Percentiles rank a stretch among this genome's conserved stretches.
These are phyloP conservation scores for Rallus crepitans DNA, from an alignment of 2,797 vertebrate species.

Conservation along the genomic window DNA sequence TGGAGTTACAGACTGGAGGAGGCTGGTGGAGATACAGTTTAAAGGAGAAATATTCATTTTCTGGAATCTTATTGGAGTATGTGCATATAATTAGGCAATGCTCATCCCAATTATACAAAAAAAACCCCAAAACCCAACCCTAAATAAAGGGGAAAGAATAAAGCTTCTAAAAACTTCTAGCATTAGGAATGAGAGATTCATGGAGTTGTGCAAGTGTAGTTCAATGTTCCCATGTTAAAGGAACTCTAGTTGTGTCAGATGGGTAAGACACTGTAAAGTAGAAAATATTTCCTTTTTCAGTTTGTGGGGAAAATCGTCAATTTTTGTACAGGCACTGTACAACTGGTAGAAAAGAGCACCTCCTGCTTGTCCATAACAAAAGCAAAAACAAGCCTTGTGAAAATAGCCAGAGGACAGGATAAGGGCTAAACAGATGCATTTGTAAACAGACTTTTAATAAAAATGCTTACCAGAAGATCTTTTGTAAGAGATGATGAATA, in stretches of 20 bases:
- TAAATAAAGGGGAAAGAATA: not conserved
- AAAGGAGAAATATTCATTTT: not conserved
- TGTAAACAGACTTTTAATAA: not conserved
- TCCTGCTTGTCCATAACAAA: not conserved
- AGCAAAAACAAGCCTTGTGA: not conserved
- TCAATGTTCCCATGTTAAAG: not conserved
- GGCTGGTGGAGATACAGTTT: not conserved
- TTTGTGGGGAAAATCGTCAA: too few relatives aligned
- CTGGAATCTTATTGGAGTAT: not conserved
- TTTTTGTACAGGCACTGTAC: not conserved
- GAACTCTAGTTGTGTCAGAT: not conserved
- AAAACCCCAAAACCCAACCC: not conserved
- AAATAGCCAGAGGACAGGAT: not conserved
- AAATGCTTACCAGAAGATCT: not conserved
- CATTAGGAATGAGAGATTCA: not conserved
- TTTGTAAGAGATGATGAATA: not conserved
- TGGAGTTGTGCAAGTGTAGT: not conserved
- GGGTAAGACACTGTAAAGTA: not conserved
- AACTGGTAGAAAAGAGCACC: not conserved
- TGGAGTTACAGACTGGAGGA: not conserved
- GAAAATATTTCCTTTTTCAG: too few relatives aligned
- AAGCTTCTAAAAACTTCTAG: not conserved
- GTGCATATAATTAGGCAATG: not conserved
- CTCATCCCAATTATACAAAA: not conserved
- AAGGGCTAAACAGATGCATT: conserved; percentile 18